phyloP scores from a whole-genome alignment of 1,140 invertebrate species.

The Philopotamus ludificatus region DNA sequence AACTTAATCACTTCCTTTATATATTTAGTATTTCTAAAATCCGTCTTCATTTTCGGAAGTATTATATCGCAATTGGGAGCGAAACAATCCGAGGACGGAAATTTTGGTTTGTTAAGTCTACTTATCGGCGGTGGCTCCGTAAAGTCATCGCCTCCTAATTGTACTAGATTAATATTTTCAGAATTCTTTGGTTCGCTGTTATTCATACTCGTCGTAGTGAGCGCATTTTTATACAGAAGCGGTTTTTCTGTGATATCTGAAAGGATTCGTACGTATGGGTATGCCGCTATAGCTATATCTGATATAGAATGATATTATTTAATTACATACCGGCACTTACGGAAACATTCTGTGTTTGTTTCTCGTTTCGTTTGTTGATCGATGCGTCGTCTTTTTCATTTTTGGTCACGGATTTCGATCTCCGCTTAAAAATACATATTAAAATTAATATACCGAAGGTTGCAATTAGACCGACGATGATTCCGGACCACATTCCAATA shows the following conservation, averaged over 20 bases:
- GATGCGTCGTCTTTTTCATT: slow-evolving; percentile 25
- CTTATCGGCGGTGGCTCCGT: slow-evolving; percentile 24
- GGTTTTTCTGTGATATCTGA: slow-evolving; percentile 38
- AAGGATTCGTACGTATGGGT: slow-evolving; percentile 16
- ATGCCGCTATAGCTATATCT: background rate
- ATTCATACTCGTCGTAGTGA: slow-evolving; percentile 22
- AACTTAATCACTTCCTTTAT: slow-evolving; percentile 12
- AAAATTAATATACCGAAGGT: slow-evolving; percentile 30
- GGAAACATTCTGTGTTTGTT: background rate
- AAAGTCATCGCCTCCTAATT: slow-evolving; percentile 31
- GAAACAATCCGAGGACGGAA: slow-evolving; percentile 1
- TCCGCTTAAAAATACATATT: slow-evolving; percentile 34
- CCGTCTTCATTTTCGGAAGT: background rate
- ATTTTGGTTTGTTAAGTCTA: slow-evolving; percentile 35
- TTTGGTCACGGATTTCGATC: slow-evolving; percentile 30
- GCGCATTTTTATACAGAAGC: slow-evolving; percentile 28
- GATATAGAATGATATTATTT: background rate
- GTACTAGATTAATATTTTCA: slow-evolving; percentile 36
- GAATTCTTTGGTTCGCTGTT: slow-evolving; percentile 39
- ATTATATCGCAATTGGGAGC: background rate
- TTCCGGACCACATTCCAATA: slow-evolving; percentile 35
- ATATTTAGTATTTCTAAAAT: slow-evolving; percentile 14
- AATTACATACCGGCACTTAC: background rate
- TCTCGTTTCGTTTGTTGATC: slow-evolving; percentile 14
- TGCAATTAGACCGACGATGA: slow-evolving; percentile 33